Evolutionary conservation across 2,888 invertebrate genomes (phyloP).

Genomic region (Neria commutata): DNA sequence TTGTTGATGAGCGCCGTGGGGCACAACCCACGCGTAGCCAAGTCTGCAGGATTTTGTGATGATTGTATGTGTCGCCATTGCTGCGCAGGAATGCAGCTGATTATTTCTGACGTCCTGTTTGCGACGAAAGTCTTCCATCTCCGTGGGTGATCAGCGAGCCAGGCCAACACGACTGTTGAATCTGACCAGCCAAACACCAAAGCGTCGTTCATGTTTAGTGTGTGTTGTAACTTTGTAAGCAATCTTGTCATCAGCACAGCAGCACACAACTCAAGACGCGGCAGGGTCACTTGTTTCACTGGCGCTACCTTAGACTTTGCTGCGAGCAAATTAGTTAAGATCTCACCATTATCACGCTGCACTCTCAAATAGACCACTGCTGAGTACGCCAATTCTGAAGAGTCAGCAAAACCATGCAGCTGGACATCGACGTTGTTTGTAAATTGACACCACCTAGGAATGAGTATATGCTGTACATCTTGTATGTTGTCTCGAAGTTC

Average conservation of each 20-base stretch:
- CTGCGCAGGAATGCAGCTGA: conserved; percentile 5
- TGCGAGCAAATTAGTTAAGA: not conserved
- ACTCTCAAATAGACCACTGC: conserved; percentile 5
- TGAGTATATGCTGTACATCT: not conserved
- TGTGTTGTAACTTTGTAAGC: not conserved
- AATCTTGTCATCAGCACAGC: not conserved
- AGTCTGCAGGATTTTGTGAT: conserved; percentile 26
- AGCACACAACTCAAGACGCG: not conserved
- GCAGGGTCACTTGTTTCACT: not conserved
- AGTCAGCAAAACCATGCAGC: conserved; percentile 11
- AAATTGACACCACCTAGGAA: conserved; percentile 7
- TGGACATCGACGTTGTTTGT: conserved; percentile 8
- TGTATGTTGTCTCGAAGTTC: not conserved
- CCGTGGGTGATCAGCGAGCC: conserved; percentile 22
- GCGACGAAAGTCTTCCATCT: conserved; percentile 16
- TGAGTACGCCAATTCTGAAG: conserved; percentile 12
- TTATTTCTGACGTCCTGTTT: conserved; percentile 20
- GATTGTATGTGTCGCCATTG: conserved; percentile 23
- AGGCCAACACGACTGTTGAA: conserved; percentile 13
- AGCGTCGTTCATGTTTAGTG: not conserved
- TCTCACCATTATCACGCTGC: not conserved
- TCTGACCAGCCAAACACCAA: conserved; percentile 14
- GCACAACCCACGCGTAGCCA: conserved; percentile 24
- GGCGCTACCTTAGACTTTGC: conserved; percentile 5
- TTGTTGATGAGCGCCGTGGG: conserved; percentile 8